A percentile compares a stretch with the other conserved stretches of the same genome.
Conservation (phyloP, 2,797 vertebrate genomes). For the Phaenicophaeus curvirostris region DNA sequence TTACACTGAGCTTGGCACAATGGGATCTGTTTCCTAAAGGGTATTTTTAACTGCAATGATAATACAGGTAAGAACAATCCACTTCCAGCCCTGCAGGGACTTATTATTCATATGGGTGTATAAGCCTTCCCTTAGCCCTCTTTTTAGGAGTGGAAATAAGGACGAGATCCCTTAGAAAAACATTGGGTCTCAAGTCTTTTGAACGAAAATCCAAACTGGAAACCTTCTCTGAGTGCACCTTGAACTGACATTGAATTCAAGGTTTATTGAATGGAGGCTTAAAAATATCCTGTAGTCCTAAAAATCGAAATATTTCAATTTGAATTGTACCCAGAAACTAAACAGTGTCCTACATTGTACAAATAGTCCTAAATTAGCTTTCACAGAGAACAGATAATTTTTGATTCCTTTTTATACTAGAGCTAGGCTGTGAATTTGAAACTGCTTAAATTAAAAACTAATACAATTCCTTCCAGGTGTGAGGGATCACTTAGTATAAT, state of each 20-base stretch:
- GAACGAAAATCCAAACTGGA: neutral
- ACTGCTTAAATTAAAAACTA: neutral
- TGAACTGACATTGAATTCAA: neutral
- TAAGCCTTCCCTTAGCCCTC: neutral
- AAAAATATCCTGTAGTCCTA: neutral
- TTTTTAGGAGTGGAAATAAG: neutral
- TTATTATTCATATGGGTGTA: neutral
- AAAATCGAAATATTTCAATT: neutral
- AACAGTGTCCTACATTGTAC: neutral
- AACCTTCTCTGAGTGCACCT: neutral
- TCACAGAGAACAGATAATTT: neutral
- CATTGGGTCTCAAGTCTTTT: neutral
- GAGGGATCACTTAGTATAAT: neutral
- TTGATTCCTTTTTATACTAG: neutral
- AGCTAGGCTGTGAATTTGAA: neutral
- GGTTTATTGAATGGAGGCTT: neutral
- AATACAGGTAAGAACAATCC: neutral
- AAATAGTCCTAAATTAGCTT: neutral
- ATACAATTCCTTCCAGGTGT: neutral
- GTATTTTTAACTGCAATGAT: neutral
- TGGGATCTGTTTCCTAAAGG: neutral
- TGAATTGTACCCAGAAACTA: neutral
- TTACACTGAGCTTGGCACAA: neutral
- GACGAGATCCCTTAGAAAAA: neutral
- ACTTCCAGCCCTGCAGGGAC: neutral